phyloP scores from a whole-genome alignment of 2,113 vertebrate species.

The Microcebus tavaratra region DNA sequence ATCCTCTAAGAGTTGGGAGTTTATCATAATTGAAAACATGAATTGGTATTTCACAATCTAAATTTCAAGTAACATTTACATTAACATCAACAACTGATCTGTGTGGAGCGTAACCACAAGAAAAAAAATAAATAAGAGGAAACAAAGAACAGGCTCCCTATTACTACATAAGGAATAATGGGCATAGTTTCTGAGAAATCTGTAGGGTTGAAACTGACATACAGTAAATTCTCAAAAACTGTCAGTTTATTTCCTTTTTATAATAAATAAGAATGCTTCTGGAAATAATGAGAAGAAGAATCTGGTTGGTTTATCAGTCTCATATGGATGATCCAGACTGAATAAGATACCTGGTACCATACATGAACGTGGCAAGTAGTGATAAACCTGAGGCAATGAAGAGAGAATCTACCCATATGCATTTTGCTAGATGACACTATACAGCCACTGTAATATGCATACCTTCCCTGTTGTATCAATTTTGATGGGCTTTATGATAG shows the following conservation, averaged over 20 bases:
- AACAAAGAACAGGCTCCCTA: neutral
- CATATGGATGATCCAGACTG: neutral
- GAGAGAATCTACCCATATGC: neutral
- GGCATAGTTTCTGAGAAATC: neutral
- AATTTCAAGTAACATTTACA: constrained; percentile 39
- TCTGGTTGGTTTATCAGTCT: neutral
- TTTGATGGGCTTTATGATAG: neutral
- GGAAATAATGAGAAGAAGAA: constrained; percentile 35
- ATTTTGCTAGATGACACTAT: neutral
- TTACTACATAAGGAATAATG: neutral
- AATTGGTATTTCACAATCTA: constrained; percentile 4
- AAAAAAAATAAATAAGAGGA: neutral
- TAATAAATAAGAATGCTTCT: neutral
- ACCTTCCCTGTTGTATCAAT: neutral
- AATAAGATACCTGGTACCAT: neutral
- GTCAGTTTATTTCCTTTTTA: neutral
- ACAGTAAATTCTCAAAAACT: neutral
- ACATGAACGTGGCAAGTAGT: neutral
- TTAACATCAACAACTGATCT: constrained; percentile 34
- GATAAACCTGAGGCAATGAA: neutral
- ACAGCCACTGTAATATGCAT: neutral
- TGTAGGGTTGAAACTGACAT: neutral
- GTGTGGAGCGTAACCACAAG: neutral
- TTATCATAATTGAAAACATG: constrained; percentile 19
- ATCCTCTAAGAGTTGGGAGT: neutral